Evolutionary conservation across 2,888 invertebrate species (phyloP), one percentile per base, ranked within the genome.

Genomic region (Tromatobia lineatoria): DNA sequence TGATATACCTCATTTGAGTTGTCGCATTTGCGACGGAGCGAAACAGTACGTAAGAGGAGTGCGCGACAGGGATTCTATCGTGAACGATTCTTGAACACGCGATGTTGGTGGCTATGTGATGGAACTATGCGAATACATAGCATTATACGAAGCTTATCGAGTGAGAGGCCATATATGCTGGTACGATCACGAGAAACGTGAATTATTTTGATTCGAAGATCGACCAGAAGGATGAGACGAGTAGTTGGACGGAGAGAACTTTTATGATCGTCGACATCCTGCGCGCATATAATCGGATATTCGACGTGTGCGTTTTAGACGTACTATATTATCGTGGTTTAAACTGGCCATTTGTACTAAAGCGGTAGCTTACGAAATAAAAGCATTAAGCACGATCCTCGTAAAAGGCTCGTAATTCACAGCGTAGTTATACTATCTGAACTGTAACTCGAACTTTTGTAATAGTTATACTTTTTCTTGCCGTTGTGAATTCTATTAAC

Each of bases 11-110:
- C 67, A 67, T 67, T 67, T 67, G 25, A 67, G 25, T 25, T 29
- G 67, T 67, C 67, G 67, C 61, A 47, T 25, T 67, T 8, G 20
- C 67, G 18, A 25, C 47, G 25, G 15, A 67, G 67, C 47, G 67
- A 67, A 61, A 61, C 61, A 25, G 67, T 47, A 61, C 47, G 45
- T 11, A n/a, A 3, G 23, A 45, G 67, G 57, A 23, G 25, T 23
- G 13, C 29, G 57, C 57, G 57, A 61, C 34, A 18, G 34, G 61
- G 34, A 15, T 61, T 18, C 61, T n/a, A 61, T 61, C 67, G 67
- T 3, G 47, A 67, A 67, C 47, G 67, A 67, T 67, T 23, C 67
- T 67, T n/a, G 67, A 67, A 67, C 67, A 67, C 67, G 67, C 67
- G 47, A 67, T 67, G 47, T 29, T 15, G 47, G 47, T 67, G 47